Conservation (phyloP, 2,113 vertebrate species). For the Phainopepla nitens region DNA sequence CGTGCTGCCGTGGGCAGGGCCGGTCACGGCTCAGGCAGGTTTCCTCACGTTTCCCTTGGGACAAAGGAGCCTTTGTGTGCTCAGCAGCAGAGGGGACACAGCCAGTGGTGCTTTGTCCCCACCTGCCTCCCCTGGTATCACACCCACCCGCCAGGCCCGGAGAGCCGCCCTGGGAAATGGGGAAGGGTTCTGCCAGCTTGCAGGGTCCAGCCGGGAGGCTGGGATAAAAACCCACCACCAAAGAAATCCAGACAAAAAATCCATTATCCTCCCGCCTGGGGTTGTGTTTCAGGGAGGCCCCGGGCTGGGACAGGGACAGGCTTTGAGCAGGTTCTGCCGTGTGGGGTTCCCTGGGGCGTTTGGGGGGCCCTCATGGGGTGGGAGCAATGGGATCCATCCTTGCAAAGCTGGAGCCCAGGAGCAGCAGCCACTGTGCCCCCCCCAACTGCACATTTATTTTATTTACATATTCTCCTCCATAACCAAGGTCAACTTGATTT, state of each 20-base stretch:
- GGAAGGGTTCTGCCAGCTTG: background rate
- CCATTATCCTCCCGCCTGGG: background rate
- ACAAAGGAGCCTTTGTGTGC: slow-evolving; percentile 28
- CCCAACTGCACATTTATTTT: background rate
- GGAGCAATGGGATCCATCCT: background rate
- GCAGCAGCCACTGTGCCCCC: background rate
- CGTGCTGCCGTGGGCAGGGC: background rate
- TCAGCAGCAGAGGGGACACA: background rate
- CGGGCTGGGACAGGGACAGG: background rate
- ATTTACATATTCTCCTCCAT: background rate
- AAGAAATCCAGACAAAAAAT: background rate
- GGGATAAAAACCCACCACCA: background rate
- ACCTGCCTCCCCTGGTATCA: background rate
- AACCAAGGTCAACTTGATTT: background rate
- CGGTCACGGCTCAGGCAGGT: background rate
- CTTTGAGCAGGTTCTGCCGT: background rate
- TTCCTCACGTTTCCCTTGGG: background rate
- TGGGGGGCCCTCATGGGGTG: background rate
- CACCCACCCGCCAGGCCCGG: rapidly evolving
- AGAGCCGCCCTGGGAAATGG: rapidly evolving
- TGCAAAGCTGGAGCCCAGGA: background rate
- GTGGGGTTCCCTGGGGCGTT: background rate
- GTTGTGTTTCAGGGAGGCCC: background rate
- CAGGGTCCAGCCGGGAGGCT: background rate
- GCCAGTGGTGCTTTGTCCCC: background rate